Percentiles rank a stretch among this genome's conserved stretches.
Conservation (phyloP, 1,140 invertebrate species). For the Phocides pigmalion region DNA sequence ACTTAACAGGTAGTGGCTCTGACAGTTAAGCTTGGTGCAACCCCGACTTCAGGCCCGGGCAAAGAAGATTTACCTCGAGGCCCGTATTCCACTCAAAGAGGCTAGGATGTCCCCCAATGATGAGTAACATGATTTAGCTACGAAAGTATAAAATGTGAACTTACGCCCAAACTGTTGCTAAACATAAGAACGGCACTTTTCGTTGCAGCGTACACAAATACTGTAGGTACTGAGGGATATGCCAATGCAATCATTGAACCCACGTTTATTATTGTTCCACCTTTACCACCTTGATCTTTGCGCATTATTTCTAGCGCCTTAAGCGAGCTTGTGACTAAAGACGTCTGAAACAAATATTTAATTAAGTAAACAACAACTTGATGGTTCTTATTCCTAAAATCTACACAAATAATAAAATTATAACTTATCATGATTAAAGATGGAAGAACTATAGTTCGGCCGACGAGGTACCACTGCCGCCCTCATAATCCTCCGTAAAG, state of each 20-base stretch:
- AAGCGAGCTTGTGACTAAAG: slow-evolving; percentile 54
- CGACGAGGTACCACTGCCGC: too few relatives aligned
- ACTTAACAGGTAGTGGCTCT: too few relatives aligned
- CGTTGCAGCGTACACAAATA: slow-evolving; percentile 87
- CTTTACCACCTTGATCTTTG: slow-evolving; percentile 83
- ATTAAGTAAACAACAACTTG: too few relatives aligned
- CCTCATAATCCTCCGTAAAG: too few relatives aligned
- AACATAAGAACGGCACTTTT: slow-evolving; percentile 86
- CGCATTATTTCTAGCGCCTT: slow-evolving; percentile 81
- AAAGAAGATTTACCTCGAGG: too few relatives aligned
- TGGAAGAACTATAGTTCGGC: too few relatives aligned
- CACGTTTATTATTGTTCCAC: slow-evolving; percentile 87
- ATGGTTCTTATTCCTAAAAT: not conserved
- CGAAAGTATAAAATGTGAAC: slow-evolving; percentile 23
- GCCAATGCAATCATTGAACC: slow-evolving; percentile 85
- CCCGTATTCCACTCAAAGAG: too few relatives aligned
- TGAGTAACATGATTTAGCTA: not conserved
- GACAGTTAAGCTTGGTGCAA: too few relatives aligned
- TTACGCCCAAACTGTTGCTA: slow-evolving; percentile 80
- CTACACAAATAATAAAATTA: too few relatives aligned
- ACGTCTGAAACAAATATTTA: slow-evolving; percentile 48
- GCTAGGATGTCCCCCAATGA: too few relatives aligned
- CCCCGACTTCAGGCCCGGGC: too few relatives aligned
- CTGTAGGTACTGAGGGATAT: slow-evolving; percentile 76
- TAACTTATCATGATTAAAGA: not conserved